A percentile compares a stretch with the other conserved stretches of the same genome.
Evolutionary conservation across 2,797 vertebrate genomes (phyloP).

Genomic region (Phrynocephalus vlangalii): DNA sequence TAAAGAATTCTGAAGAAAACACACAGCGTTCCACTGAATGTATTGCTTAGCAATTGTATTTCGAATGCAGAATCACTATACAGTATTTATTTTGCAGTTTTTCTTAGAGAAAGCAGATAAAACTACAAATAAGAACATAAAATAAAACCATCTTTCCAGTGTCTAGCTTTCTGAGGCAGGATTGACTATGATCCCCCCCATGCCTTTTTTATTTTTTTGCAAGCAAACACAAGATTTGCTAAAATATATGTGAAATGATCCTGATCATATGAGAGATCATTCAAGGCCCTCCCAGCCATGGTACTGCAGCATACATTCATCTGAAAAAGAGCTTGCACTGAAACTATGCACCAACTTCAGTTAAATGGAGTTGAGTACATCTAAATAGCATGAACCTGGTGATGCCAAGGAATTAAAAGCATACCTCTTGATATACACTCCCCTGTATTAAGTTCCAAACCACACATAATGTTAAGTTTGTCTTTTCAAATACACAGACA

Average conservation of each 20-base stretch:
- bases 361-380: not conserved
- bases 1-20: not conserved
- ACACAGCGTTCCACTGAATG: not conserved
- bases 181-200: not conserved
- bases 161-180: not conserved
- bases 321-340: not conserved
- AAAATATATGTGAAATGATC: not conserved
- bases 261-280: not conserved
- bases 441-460: too few relatives aligned
- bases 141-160: not conserved
- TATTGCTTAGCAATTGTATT: not conserved
- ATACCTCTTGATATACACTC: not conserved
- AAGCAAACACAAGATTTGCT: not conserved
- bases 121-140: not conserved
- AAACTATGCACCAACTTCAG: not conserved
- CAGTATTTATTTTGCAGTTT: not conserved
- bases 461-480: too few relatives aligned
- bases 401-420: conserved; percentile 5
- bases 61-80: not conserved
- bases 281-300: not conserved
- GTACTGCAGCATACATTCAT: not conserved
- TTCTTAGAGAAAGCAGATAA: not conserved
- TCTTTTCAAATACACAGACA: too few relatives aligned
- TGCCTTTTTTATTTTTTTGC: not conserved
- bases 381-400: not conserved